Conservation (phyloP, 2,113 vertebrate genomes). For the Pelecanus crispus region DNA sequence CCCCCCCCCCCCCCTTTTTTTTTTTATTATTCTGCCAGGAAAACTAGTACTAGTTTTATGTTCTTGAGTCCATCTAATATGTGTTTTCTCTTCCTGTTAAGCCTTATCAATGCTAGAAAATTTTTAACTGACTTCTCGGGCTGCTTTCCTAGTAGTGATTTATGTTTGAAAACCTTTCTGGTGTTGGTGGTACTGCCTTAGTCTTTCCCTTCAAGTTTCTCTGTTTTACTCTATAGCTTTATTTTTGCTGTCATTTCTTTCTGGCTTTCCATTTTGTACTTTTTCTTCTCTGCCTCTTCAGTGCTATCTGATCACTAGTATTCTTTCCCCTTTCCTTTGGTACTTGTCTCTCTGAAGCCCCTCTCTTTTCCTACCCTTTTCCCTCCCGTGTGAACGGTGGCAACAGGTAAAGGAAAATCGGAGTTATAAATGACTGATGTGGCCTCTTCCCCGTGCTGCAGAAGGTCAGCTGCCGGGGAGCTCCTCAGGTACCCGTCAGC, state of each 20-base stretch:
- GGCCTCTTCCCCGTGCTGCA: background rate
- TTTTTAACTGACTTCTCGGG: fast-evolving
- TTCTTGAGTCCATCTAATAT: background rate
- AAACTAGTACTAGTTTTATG: background rate
- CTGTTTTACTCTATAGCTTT: background rate
- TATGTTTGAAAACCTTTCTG: background rate
- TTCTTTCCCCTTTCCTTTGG: background rate
- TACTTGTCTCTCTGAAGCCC: background rate
- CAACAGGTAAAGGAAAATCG: background rate
- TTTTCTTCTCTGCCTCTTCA: background rate
- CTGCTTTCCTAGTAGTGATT: background rate
- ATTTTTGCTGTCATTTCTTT: background rate
- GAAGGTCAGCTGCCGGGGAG: fast-evolving
- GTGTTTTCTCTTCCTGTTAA: background rate
- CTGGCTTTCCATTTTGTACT: background rate
- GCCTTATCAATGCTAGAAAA: background rate
- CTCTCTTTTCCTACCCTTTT: background rate
- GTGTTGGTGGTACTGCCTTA: background rate
- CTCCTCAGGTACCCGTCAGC: background rate
- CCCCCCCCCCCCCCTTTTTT: background rate
- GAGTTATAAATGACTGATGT: background rate
- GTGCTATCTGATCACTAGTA: background rate
- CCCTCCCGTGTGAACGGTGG: background rate
- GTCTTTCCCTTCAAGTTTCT: background rate
- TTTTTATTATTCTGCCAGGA: background rate